Evolutionary conservation across 2,113 vertebrate genomes (phyloP), one percentile per base, ranked within the genome.

Genomic region (Meleagris gallopavo): DNA sequence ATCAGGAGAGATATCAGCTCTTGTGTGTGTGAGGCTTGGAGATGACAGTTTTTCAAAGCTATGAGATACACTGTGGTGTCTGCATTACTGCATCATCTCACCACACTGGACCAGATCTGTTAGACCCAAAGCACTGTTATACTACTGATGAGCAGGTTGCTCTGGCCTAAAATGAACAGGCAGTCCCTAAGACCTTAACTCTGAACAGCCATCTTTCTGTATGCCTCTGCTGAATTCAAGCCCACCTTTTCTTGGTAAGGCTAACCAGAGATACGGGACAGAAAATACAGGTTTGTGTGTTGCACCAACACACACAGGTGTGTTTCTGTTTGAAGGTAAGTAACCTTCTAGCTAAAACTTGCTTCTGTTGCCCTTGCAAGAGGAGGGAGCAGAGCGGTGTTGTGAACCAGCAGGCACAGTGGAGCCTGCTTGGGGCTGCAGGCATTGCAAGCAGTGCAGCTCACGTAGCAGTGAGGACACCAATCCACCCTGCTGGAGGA

Each of bases 11-110:
- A 89, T 61, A 41, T 52, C 29, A 5, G 65, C 73, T 41, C 4
- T 13, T 74, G 64, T 74, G 52, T 45, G 32, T 2, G 6, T 4
- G 43, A 46, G 41, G 40, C 32, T 43, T 43, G 57, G n/a, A 77
- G 84, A 22, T 66, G 69, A 40, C 45, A 76, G 71, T 57, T 89
- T 77, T 52, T 55, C 89, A 81, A 57, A 76, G 80, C 27, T 64
- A 36, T 52, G 55, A 65, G 65, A 50, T 70, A 61, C 65, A 70
- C 27, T 75, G 48, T 41, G 73, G 30, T 70, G 88, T 57, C 69
- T 79, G 3, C 32, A 5, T 38, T 13, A 1, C 34, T 76, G 5
- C 21, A 46, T 66, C 45, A 45, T 45, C 50, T 5, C 4, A 0
- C 13, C 57, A 61, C 38, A 16, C 8, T 34, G 69, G 13, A 24